Base-by-base conservation (phyloP, 2,888 invertebrate species). In the Timema podura region DNA sequence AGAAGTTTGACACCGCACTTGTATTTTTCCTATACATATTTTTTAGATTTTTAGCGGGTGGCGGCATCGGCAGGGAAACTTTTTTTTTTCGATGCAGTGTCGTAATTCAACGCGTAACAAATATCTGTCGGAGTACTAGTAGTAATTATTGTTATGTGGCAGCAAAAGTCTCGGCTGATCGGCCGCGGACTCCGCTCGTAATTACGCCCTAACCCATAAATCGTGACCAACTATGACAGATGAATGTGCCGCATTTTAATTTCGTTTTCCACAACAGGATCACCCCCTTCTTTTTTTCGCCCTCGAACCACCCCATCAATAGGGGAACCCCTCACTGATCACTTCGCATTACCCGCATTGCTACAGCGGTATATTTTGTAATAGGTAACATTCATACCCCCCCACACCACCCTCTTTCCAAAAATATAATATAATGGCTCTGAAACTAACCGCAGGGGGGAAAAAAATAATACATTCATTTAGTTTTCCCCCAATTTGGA, bases 71-170 rank as follows among this genome's bases (percentile, higher is more conserved):
- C 15, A 49, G 64, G 48, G 46, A 61, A 46, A 48, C 15, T 13
- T 49, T 49, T 46, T 49, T 59, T 70, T 64, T 70, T 67, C 67
- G 66, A 67, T 70, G 67, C 73, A 71, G 73, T 70, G 68, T 68
- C 70, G 71, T 73, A 73, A 73, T 67, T 73, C 73, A 73, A 67
- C 68, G 68, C 51, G 66, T 64, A 65, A 68, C 73, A 71, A 73
- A 73, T 73, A 71, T 71, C 72, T 71, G 72, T 72, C 73, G 45
- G 68, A 66, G 68, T 68, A 49, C 49, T 13, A 9, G 49, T 49
- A 71, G 68, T 71, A 71, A 73, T 72, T 70, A 71, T 73, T 70
- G 71, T 71, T 70, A 71, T 65, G 69, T 69, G 69, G 69, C 64
- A 65, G 65, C 64, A 44, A 44, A 44, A 16, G 69, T 69, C 69